phyloP scores from a whole-genome alignment of 2,888 invertebrate genomes.

The Tetrapedia diversipes region DNA sequence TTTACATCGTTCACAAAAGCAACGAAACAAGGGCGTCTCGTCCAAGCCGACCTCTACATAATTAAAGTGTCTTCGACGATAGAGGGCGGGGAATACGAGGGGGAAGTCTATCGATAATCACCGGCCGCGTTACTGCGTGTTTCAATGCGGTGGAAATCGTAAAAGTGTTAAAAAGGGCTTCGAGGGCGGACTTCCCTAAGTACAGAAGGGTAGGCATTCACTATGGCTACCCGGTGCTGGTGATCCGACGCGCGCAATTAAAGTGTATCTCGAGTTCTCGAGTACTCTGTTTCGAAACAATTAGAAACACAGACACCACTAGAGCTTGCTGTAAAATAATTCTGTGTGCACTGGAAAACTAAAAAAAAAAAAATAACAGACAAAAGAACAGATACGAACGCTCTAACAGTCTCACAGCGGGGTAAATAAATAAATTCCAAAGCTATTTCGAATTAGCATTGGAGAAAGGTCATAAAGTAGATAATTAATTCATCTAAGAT shows the following conservation, averaged over 20 bases:
- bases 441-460: neutral
- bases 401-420: neutral
- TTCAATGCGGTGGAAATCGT: constrained; percentile 72
- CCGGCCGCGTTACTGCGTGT: constrained; percentile 45
- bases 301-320: constrained; percentile 20
- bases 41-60: constrained; percentile 41
- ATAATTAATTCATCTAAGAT: no score
- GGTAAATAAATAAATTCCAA: constrained; percentile 31
- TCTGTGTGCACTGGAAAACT: neutral
- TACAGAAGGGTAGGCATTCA: constrained; percentile 56
- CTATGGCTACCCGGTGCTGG: constrained; percentile 54
- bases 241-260: constrained; percentile 59
- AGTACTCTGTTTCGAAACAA: constrained; percentile 27
- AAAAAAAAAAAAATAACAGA: neutral
- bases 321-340: constrained; percentile 28
- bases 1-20: constrained; percentile 3
- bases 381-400: neutral
- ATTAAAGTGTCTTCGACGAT: constrained; percentile 63
- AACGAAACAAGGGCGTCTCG: constrained; percentile 25
- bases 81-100: constrained; percentile 50
- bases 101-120: constrained; percentile 54
- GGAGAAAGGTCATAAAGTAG: no score
- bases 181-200: constrained; percentile 59
- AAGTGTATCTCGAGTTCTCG: constrained; percentile 41
- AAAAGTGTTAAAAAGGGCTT: constrained; percentile 74